Base-by-base conservation (phyloP, 1,140 invertebrate genomes). In the Cotesia glomerata region DNA sequence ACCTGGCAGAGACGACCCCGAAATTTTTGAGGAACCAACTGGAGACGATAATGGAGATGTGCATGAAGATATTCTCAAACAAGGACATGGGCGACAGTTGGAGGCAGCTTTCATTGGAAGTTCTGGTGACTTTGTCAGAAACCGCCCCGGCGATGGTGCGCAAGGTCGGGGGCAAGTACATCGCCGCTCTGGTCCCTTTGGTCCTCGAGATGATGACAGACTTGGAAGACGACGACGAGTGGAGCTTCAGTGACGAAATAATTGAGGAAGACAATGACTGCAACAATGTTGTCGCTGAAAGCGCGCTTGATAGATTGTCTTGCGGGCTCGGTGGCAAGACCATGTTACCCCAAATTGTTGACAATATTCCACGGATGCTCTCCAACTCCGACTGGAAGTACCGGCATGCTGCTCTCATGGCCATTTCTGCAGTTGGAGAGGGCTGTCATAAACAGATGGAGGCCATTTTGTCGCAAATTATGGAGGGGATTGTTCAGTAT, bases 361-460 rank as follows among this genome's bases (percentile, higher is more conserved):
- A 91, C 26, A 94, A 93, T 83, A 91, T 97, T 68, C 95, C 97
- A 5, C 86, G 89, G 26, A 98, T 99, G 97, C 89, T 99, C 76
- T 87, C 87, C n/a, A 94, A 93, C 78, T 84, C 90, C 63, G 92
- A 95, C 81, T 97, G 95, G 94, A 93, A 93, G 78, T 92, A 93
- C 74, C 88, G 98, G 32, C 95, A 99, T 85, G 98, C 97, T 62
- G 98, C 97, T 13, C 90, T 99, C 16, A 99, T 99, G 97, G 98
- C 98, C 4, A 93, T 99, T 26, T 99, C 98, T 11, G 96, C 97
- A 7, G 95, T 98, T 69, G 98, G 98, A 0, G 98, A 99, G 89
- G 98, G 98, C 13, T 99, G 97, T 81, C 95, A 98, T 82, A 97
- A 97, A 84, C 96, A 98, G 85, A 99, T 99, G 98, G 96, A 98